phyloP scores from a whole-genome alignment of 2,113 vertebrate species.

The zebrafish (Danio rerio) region DNA sequence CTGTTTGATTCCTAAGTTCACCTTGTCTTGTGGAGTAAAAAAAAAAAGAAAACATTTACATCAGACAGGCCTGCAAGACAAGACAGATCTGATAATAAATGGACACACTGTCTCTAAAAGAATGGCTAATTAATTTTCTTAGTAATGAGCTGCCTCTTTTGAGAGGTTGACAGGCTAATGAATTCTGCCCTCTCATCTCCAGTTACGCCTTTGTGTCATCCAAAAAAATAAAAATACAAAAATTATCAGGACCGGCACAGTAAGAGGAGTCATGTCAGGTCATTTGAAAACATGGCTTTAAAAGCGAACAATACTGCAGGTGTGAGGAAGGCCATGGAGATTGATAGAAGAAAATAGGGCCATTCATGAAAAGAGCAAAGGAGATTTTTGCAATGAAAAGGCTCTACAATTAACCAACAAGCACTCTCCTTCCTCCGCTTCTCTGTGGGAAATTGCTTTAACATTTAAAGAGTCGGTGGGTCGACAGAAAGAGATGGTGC shows the following conservation, averaged over 20 bases:
- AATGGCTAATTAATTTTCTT: conserved; percentile 53
- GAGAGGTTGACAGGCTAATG: conserved; percentile 53
- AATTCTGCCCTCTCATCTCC: conserved; percentile 39
- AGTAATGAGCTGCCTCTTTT: conserved; percentile 52
- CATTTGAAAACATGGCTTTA: background rate
- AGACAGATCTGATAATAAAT: conserved; percentile 59
- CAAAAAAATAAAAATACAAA: background rate
- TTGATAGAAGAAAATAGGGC: conserved; percentile 29
- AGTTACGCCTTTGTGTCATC: conserved; percentile 34
- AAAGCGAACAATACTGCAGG: conserved; percentile 18
- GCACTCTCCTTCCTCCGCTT: conserved; percentile 29
- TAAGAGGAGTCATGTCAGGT: conserved; percentile 12
- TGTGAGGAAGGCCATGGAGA: background rate
- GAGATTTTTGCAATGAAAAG: conserved; percentile 20
- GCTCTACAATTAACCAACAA: conserved; percentile 29
- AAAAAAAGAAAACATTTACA: conserved; percentile 57
- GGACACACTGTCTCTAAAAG: conserved; percentile 44
- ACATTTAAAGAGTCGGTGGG: conserved; percentile 37
- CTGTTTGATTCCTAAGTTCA: conserved; percentile 53
- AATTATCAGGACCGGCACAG: background rate
- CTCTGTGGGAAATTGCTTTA: conserved; percentile 39
- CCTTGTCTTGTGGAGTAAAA: conserved; percentile 54
- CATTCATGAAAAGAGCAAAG: conserved; percentile 10
- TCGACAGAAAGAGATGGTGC: conserved; percentile 16
- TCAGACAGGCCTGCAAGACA: conserved; percentile 52